Evolutionary conservation across 35 echinoderm and acorn worm species (phyloP), one percentile per base, ranked within the genome.

Genomic region (Ophiothrix spiculata): DNA sequence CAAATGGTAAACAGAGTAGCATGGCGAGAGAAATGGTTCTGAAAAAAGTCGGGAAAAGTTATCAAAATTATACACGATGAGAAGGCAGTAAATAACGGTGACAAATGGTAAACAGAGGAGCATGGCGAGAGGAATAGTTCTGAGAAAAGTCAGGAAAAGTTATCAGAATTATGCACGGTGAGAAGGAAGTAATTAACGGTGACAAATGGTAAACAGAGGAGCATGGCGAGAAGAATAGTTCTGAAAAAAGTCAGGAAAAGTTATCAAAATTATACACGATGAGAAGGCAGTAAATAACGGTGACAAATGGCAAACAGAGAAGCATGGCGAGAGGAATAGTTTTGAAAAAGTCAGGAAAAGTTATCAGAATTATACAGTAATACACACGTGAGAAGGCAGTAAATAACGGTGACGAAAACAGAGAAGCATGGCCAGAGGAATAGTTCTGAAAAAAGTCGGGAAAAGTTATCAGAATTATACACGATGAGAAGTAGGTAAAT

Each of bases 291-390:
- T 83, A 85, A 19, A 90, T 35, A 1, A 42, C 46, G 21, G 74
- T 90, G 28, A 83, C 75, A n/a, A 85, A 39, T 42, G 82, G 74
- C 4, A 90, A 2, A 2, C 39, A 77, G 36, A 90, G 75, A 11
- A 83, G 56, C 81, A 85, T 85, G 42, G 74, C 41, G 17, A 77
- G 29, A 12, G 81, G 88, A 37, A 85, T 84, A 75, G 38, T 79
- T 40, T 74, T 90, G 78, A 32, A 33, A 82, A 35, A 36, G 0
- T 6, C 29, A 13, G n/a, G n/a, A n/a, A n/a, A n/a, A n/a, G n/a
- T n/a, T n/a, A n/a, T n/a, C n/a, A n/a, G n/a, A n/a, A n/a, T 29
- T 2, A 83, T 25, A 56, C 12, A 64, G n/a, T 33, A 14, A 74
- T 6, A 46, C n/a, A 41, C 14, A 39, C 38, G 6, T 1, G 1